Conservation (phyloP, 1,140 invertebrate genomes). For the Halyomorpha halys region DNA sequence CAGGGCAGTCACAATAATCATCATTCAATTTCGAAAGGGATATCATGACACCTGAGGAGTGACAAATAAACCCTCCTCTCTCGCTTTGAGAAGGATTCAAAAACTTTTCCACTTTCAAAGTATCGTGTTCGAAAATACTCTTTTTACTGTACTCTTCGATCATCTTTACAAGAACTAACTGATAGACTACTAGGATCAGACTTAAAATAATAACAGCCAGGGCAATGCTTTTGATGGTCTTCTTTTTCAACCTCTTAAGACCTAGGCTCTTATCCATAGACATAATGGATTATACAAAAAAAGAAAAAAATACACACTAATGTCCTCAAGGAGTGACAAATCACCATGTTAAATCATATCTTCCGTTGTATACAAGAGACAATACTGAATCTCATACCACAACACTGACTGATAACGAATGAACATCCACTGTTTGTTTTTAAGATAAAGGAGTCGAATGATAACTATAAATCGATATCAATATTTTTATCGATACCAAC, state of each 20-base stretch:
- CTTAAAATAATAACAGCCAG: background rate
- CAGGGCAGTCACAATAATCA: constrained; percentile 86
- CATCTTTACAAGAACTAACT: constrained; percentile 11
- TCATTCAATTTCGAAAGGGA: constrained; percentile 64
- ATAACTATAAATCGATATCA: too few species aligned
- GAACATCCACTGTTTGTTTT: too few species aligned
- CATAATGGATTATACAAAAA: too few species aligned
- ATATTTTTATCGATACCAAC: too few species aligned
- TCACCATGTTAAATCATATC: too few species aligned
- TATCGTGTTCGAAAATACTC: background rate
- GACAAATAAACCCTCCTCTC: constrained; percentile 13
- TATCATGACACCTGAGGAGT: background rate
- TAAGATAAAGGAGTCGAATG: too few species aligned
- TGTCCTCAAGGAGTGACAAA: too few species aligned
- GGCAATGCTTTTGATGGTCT: constrained; percentile 13
- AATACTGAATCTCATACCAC: too few species aligned
- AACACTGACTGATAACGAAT: too few species aligned
- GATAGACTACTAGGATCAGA: constrained; percentile 7
- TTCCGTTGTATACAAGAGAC: too few species aligned
- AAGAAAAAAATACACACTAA: too few species aligned
- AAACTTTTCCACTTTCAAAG: too few species aligned
- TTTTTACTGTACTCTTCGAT: constrained; percentile 12
- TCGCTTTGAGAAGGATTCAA: background rate
- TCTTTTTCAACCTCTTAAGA: background rate
- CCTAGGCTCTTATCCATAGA: background rate